A percentile compares a stretch with the other conserved stretches of the same genome.
Evolutionary conservation across 2,797 vertebrate genomes (phyloP).

Genomic region (Pseudochirops cupreus): DNA sequence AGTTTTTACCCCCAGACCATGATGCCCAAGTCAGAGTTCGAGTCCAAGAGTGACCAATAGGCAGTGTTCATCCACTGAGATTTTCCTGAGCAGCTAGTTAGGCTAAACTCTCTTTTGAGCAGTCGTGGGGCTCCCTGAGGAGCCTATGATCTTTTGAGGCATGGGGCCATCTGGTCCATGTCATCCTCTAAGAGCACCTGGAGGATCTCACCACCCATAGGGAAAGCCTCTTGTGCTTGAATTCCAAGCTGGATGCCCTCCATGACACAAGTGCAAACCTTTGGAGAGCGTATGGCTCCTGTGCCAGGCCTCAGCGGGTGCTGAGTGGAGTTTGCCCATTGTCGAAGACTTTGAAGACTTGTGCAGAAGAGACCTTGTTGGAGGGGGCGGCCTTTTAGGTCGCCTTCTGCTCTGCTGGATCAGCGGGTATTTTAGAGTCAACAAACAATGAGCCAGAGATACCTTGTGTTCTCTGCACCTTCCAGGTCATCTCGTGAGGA

Average conservation of each 20-base stretch:
- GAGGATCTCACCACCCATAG: not conserved
- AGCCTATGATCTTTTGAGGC: not conserved
- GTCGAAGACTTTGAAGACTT: too few species aligned
- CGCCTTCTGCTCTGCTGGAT: not conserved
- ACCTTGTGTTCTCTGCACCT: too few species aligned
- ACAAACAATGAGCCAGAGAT: not conserved
- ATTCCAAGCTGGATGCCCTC: not conserved
- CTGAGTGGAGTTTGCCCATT: not conserved
- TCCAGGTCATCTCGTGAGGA: too few species aligned
- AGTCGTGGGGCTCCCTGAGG: not conserved
- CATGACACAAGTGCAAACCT: not conserved
- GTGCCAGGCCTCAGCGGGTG: not conserved
- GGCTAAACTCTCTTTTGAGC: not conserved
- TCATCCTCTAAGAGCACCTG: not conserved
- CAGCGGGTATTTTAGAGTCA: not conserved
- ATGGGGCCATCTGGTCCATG: too few species aligned
- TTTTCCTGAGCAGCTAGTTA: not conserved
- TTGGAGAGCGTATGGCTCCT: not conserved
- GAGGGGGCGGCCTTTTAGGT: not conserved
- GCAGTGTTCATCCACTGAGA: not conserved
- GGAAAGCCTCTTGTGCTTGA: not conserved
- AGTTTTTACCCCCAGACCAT: not conserved
- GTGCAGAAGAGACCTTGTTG: not conserved
- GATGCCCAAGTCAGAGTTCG: not conserved
- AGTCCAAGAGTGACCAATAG: too few species aligned